These are phyloP conservation scores for Oncorhynchus clarkii DNA, from an alignment of 2,113 vertebrate genomes.

Conservation along the genomic window DNA sequence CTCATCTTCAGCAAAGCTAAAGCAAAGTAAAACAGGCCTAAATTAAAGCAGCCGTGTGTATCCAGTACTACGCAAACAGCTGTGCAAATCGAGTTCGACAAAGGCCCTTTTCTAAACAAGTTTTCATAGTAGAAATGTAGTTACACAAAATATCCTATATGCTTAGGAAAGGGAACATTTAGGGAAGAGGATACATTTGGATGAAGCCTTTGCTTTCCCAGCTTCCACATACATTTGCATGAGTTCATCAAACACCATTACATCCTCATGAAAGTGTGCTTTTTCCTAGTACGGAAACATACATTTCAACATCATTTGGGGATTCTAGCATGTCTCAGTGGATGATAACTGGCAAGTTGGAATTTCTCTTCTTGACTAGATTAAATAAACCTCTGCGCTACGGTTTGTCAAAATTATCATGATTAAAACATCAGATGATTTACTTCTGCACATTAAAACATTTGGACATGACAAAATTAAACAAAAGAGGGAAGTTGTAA, in stretches of 20 bases:
- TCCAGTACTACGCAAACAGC: too few species aligned
- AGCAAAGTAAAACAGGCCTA: too few species aligned
- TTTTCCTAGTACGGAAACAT: not conserved
- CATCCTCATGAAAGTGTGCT: not conserved
- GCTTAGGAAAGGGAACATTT: too few species aligned
- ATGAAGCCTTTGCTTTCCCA: not conserved
- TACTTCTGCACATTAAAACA: conserved; percentile 13
- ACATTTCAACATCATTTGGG: not conserved
- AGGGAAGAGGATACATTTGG: too few species aligned
- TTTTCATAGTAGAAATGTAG: too few species aligned
- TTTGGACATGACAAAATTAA: not conserved
- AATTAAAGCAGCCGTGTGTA: too few species aligned
- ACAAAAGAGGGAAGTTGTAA: not conserved
- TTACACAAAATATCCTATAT: too few species aligned
- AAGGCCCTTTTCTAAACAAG: too few species aligned
- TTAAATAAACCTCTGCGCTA: not conserved
- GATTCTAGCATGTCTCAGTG: not conserved
- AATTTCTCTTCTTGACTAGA: not conserved
- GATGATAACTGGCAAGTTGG: not conserved
- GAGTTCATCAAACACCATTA: not conserved
- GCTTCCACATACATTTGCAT: not conserved
- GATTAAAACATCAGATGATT: conserved; percentile 32
- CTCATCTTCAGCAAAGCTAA: too few species aligned
- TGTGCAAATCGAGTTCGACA: too few species aligned
- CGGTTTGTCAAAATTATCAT: not conserved